Evolutionary conservation across 2,888 invertebrate species (phyloP).

Genomic region (Julus scanicus): DNA sequence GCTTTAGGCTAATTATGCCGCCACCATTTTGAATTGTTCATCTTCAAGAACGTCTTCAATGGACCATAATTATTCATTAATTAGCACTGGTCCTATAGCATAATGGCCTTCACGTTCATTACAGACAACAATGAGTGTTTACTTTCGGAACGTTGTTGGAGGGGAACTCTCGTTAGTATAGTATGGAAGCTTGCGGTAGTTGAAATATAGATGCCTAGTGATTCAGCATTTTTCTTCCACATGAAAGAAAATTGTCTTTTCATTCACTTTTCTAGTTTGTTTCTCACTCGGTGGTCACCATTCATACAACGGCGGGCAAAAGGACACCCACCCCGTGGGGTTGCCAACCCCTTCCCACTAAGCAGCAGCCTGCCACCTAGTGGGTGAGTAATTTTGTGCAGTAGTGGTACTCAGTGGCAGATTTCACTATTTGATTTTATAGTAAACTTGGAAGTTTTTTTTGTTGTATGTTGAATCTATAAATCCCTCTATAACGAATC

Average conservation of each 20-base stretch:
- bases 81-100: not conserved
- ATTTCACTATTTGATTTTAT: too few species aligned
- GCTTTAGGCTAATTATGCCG: not conserved
- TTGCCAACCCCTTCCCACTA: not conserved
- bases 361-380: not conserved
- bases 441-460: too few species aligned
- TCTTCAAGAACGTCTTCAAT: not conserved
- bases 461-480: too few species aligned
- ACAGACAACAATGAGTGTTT: conserved; percentile 18
- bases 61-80: conserved; percentile 9
- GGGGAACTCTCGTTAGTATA: conserved; percentile 13
- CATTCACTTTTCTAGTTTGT: conserved; percentile 35
- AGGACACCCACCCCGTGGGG: conserved; percentile 42
- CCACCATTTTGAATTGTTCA: not conserved
- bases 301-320: conserved; percentile 16
- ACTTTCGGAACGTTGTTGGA: conserved; percentile 36
- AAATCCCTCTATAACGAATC: too few species aligned
- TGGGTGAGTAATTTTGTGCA: not conserved
- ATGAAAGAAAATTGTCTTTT: conserved; percentile 42
- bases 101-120: conserved; percentile 31
- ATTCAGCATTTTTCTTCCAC: not conserved
- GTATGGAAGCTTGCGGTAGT: conserved; percentile 6
- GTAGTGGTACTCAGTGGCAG: not conserved
- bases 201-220: conserved; percentile 39
- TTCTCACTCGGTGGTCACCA: conserved; percentile 39